Percentiles rank a stretch among this genome's conserved stretches.
These are phyloP conservation scores for Montipora cactus DNA, from an alignment of 64 coral and sea anemone genomes.

Conservation along the genomic window DNA sequence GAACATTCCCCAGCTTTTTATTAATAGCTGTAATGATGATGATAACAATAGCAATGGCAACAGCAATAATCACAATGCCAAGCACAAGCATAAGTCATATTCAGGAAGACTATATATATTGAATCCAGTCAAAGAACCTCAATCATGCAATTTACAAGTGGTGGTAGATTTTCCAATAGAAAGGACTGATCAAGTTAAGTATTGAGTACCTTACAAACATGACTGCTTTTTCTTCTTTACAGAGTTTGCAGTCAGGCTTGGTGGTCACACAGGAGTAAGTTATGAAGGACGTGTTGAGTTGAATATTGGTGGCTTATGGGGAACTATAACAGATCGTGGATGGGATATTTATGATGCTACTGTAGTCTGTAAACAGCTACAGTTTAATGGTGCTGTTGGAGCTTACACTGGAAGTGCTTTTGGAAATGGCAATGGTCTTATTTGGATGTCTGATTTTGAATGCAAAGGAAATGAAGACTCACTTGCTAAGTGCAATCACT, in stretches of 20 bases:
- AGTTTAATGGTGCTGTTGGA: conserved; percentile 43
- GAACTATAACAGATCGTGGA: conserved; percentile 41
- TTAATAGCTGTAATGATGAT: too few relatives aligned
- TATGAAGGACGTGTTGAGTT: conserved; percentile 58
- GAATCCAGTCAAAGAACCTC: too few relatives aligned
- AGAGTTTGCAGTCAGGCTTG: conserved; percentile 28
- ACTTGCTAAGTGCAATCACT: conserved; percentile 12
- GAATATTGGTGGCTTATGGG: conserved; percentile 60
- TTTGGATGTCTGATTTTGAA: conserved; percentile 35
- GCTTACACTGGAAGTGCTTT: conserved; percentile 4
- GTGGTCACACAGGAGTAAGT: neutral
- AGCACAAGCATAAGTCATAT: too few relatives aligned
- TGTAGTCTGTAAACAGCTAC: conserved; percentile 52
- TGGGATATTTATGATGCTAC: conserved; percentile 81
- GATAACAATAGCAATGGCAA: too few relatives aligned
- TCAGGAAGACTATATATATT: too few relatives aligned
- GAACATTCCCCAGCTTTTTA: too few relatives aligned
- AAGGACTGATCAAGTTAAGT: neutral
- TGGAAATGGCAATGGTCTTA: neutral
- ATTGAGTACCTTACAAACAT: neutral
- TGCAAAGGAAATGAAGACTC: conserved; percentile 12
- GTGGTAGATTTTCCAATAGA: too few relatives aligned
- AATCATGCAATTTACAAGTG: too few relatives aligned
- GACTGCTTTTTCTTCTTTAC: neutral
- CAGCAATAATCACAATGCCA: too few relatives aligned